Evolutionary conservation across 2,113 vertebrate genomes (phyloP), one percentile per base, ranked within the genome.

Genomic region (Megaptera novaeangliae): DNA sequence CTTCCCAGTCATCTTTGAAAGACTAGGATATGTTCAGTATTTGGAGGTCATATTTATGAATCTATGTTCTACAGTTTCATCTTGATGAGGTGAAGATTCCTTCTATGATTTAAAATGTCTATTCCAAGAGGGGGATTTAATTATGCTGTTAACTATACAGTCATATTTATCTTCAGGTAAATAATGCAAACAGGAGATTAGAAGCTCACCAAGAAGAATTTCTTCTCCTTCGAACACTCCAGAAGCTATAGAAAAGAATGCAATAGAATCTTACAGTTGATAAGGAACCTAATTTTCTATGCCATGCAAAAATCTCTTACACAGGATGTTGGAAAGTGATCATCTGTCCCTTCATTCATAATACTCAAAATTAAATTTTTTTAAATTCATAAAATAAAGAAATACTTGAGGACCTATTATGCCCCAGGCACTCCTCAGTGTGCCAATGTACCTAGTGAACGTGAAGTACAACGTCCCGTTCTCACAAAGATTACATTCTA

Each of bases 71-170:
- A 21, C 4, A 55, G 25, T 91, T 88, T 78, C 13, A 1, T 93
- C 82, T 93, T 93, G 34, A 97, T 80, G 36, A 88, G 39, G 11
- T 55, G 41, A 96, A 95, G 64, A 91, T 55, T 39, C 5, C 29
- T 84, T 80, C 84, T 46, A 88, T 89, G 71, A 88, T 91, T 85
- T 88, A 88, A 96, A 91, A 69, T 91, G 27, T 75, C 23, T 80
- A 85, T 91, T 93, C 52, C 69, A 93, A 52, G 29, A 93, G 21
- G 46, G 12, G 20, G 17, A 57, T 34, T 75, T 87, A 94, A 88
- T 75, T 89, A 85, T 49, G 25, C 68, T 87, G 20, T 83, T 41
- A 78, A 49, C 34, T 88, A 36, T 20, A 88, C 6, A 55, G 39
- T 88, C 44, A 68, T 61, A 44, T 92, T 68, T 91, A 93, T 91